Evolutionary conservation across 2,113 vertebrate species (phyloP), one percentile per base, ranked within the genome.

Genomic region (Urocynchramus pylzowi): DNA sequence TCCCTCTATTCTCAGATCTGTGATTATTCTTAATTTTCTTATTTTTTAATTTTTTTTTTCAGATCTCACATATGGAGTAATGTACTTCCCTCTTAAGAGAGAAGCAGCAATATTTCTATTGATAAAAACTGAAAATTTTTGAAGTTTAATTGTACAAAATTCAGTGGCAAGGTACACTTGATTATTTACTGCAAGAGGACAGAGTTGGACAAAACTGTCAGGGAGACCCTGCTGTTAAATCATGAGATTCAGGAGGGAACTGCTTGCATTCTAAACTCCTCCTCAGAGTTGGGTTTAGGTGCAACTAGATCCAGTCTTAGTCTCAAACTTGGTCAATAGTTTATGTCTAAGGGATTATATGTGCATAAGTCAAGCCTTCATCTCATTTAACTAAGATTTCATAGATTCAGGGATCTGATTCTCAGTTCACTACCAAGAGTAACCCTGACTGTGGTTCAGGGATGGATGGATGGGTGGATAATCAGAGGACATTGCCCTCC

Each of bases 201-300:
- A 30, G 60, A 33, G 3, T 26, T 42, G 50, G 59, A 39, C 19
- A 60, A 50, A 69, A n/a, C 9, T n/a, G 16, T 45, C 45, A 68
- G 39, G 23, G 45, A 44, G 1, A n/a, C 2, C 2, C 7, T 75
- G 2, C 19, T 6, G 1, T 24, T 30, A 31, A 18, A 9, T 33
- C 6, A 17, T 14, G 61, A 44, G n/a, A 60, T 26, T 75, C 20
- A 68, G 45, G 27, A 82, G n/a, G 33, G 19, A 81, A 10, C 9
- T 4, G 4, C 16, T 67, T 45, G 33, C 13, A n/a, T 28, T 30
- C 23, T n/a, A 28, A 52, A 59, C 6, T 39, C 52, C 41, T 42
- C 30, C 69, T 67, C 39, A 45, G 27, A 33, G 27, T 1, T 27
- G 28, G 20, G 4, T 24, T 89, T 33, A 59, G 15, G 9, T n/a